Conservation (phyloP, 2,797 vertebrate species). For the Loris lydekkerianus region DNA sequence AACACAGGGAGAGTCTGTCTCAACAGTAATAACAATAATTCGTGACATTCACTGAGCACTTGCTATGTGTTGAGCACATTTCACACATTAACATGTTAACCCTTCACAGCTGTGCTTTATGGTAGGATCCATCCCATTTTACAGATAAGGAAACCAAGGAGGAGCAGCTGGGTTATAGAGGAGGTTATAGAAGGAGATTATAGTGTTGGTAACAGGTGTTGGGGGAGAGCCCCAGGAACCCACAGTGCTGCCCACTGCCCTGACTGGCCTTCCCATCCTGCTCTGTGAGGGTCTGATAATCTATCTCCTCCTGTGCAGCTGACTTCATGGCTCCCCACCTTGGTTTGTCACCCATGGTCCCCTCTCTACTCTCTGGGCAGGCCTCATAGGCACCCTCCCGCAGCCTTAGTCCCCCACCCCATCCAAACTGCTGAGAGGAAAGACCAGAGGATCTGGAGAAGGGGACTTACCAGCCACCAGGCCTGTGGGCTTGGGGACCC, state of each 20-base stretch:
- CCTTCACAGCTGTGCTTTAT: accelerated
- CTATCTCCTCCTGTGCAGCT: neutral
- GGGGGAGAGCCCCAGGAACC: neutral
- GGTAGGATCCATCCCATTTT: too few species aligned
- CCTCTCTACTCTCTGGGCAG: too few species aligned
- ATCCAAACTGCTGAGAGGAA: neutral
- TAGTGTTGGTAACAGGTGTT: neutral
- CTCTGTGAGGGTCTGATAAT: neutral
- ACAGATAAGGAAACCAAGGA: neutral
- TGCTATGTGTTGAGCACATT: neutral
- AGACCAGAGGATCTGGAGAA: neutral
- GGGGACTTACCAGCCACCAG: neutral
- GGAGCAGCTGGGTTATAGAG: neutral
- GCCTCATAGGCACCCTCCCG: neutral
- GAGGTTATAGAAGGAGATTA: too few species aligned
- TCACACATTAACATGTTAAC: neutral
- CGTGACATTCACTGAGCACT: neutral
- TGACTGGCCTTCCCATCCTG: accelerated
- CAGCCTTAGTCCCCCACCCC: too few species aligned
- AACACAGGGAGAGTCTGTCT: neutral
- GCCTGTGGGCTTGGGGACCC: neutral
- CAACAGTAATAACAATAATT: neutral
- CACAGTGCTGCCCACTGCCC: accelerated
- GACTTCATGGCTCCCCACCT: neutral
- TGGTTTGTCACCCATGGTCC: neutral